Base-by-base conservation (phyloP, 53 echinoderm and acorn worm species). In the Hippasteria phrygiana region DNA sequence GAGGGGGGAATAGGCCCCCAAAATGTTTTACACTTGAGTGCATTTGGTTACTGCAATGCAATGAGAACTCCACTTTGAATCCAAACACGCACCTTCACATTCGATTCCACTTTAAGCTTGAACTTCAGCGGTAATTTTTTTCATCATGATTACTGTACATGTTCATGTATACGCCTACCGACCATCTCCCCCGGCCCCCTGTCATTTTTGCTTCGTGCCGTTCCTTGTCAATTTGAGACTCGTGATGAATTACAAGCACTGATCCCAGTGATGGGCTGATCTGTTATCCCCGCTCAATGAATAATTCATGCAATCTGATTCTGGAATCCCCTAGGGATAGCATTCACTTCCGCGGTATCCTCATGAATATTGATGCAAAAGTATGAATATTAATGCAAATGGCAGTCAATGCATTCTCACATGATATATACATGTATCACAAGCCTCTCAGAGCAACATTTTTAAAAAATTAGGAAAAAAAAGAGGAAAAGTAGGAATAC, bases 301-400 rank as follows among this genome's bases (percentile, higher is more conserved):
- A 22, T 59, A 22, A 59, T 59, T 59, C 59, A n/a, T 20, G 26
- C 26, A 59, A 59, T 59, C 59, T 26, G 22, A 59, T 59, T 59
- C 59, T 8, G n/a, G n/a, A n/a, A 20, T 8, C 59, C 59, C 59
- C 59, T 59, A 20, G 59, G 59, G n/a, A 43, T 26, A 7, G 27
- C 45, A 73, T 34, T 75, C 41, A 17, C 4, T n/a, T 66, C 31
- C 67, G 34, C 34, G 9, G 3, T 27, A 1, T 32, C 36, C n/a
- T 66, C 26, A 73, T 73, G 43, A 73, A 73, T 73, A 73, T 42
- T 73, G 8, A 73, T 43, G 43, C 40, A 3, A 8, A 9, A 24
- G 1, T 73, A 73, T 73, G 43, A 73, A 73, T 73, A 73, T 67
- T 36, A 14, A 67, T 67, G 36, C 32, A 35, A 67, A 26, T 14